phyloP scores from a whole-genome alignment of 2,113 vertebrate genomes.

The Lasiurus cinereus region DNA sequence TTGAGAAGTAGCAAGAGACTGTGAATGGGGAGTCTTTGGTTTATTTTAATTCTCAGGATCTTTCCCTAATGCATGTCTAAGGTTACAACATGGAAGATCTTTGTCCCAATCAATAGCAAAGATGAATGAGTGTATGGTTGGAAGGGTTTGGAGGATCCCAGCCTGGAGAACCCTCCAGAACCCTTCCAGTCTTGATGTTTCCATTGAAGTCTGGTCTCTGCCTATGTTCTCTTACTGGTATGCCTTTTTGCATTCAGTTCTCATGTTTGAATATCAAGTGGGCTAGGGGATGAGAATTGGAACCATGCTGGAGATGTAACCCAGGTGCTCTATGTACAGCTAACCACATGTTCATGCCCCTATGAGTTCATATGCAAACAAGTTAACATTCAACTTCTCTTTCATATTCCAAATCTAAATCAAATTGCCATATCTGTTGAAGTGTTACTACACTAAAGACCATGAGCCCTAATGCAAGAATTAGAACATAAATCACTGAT shows the following conservation, averaged over 20 bases:
- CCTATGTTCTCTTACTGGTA: neutral
- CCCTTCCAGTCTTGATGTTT: neutral
- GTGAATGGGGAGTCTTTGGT: neutral
- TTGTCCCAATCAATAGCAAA: neutral
- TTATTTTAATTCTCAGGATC: slow-evolving; percentile 13
- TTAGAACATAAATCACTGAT: neutral
- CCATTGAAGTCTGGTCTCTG: neutral
- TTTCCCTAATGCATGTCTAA: neutral
- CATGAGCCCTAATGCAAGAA: neutral
- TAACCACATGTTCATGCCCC: neutral
- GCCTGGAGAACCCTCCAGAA: neutral
- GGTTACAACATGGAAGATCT: neutral
- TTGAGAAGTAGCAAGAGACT: neutral
- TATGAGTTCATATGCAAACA: neutral
- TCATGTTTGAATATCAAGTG: neutral
- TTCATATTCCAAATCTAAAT: neutral
- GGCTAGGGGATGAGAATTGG: no score
- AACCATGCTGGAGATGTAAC: neutral
- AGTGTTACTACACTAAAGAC: neutral
- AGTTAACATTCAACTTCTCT: neutral
- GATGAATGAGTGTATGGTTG: neutral
- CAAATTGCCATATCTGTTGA: neutral
- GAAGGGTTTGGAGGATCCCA: neutral
- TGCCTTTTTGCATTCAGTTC: neutral
- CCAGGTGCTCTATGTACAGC: neutral